phyloP scores from a whole-genome alignment of 2,113 vertebrate species.

The Grus americana region DNA sequence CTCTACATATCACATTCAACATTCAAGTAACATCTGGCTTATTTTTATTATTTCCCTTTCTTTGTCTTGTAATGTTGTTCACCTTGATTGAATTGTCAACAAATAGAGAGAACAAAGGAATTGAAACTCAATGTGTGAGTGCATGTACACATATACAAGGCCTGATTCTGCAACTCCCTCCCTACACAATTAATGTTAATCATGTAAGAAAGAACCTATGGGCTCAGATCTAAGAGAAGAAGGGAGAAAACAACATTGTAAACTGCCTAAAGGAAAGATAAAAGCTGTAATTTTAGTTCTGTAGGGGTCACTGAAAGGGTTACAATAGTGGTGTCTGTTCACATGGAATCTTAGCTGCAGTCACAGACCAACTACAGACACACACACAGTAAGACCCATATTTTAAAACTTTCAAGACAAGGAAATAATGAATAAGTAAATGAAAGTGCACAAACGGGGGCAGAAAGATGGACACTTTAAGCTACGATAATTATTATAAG shows the following conservation, averaged over 20 bases:
- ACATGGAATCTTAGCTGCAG: not conserved
- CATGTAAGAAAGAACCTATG: not conserved
- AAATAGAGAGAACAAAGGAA: not conserved
- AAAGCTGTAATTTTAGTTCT: slow-evolving; percentile 13
- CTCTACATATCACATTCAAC: not conserved
- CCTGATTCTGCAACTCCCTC: not conserved
- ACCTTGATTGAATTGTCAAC: not conserved
- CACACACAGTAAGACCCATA: not conserved
- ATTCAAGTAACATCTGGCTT: not conserved
- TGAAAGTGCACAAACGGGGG: not conserved
- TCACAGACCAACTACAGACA: not conserved
- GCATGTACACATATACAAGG: not conserved
- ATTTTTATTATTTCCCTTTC: not conserved
- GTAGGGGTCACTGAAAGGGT: not conserved
- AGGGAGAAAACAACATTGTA: not conserved
- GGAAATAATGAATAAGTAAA: not conserved
- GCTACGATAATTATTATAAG: not conserved
- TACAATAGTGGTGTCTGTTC: not conserved
- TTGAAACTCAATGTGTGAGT: not conserved
- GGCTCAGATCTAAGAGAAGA: not conserved
- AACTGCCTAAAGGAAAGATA: not conserved
- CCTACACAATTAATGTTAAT: not conserved
- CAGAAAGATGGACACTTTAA: not conserved
- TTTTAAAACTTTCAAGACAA: not conserved
- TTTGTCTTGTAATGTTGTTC: not conserved